Evolutionary conservation across 2,113 vertebrate species (phyloP), one percentile per base, ranked within the genome.

Genomic region (Hystrix cristata): DNA sequence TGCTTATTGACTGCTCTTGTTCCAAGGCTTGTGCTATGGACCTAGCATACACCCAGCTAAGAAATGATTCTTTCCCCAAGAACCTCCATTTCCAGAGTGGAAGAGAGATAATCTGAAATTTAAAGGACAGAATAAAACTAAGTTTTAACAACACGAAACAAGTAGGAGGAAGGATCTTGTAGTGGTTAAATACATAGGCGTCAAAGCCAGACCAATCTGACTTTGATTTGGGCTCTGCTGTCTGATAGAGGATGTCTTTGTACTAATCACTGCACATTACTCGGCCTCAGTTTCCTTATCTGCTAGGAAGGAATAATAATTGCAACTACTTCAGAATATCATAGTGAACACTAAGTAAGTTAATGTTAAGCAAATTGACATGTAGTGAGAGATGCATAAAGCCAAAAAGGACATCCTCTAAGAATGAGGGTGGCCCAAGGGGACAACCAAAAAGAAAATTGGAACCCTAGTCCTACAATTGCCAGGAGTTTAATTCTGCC

Each of bases 61-160:
- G 15, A 88, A 76, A 46, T 43, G 43, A 4, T 29, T 92, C 79
- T 94, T 96, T 82, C 1, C 21, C 27, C 10, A 34, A 79, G 46
- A 79, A 64, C 29, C 38, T 95, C 15, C n/a, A n/a, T 21, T 64
- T 53, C 16, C 7, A 53, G 7, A 51, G 4, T 72, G 18, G 55
- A 82, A 80, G 55, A 82, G 14, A 90, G 65, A 60, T 34, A 91
- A 4, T 85, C 27, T 76, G 86, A 91, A 93, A 85, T 93, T 62
- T 67, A 85, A 90, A 76, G 51, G 53, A 15, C 69, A 86, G 90
- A 72, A 53, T 62, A 46, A 94, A 57, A 34, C 51, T 57, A 53
- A 27, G 48, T 86, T 91, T 74, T 55, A 51, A 57, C 18, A 93
- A 65, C 43, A 57, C 9, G 1, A 25, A 27, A 21, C 12, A 34